phyloP scores from a whole-genome alignment of 2,113 vertebrate species.

The Polypterus senegalus region DNA sequence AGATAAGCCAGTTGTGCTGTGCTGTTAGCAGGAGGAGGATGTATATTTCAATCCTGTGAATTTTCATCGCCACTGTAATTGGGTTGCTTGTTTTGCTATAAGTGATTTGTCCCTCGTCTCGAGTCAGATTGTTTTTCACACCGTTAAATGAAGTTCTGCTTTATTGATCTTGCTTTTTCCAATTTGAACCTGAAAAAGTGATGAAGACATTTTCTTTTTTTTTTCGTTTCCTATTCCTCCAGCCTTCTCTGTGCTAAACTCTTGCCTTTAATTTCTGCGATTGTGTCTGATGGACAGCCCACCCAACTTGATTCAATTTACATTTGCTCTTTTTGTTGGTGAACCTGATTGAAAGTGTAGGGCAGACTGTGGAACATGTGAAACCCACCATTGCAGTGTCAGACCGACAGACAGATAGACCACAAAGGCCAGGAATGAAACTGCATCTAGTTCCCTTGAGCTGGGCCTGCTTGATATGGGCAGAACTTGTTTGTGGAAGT shows the following conservation, averaged over 20 bases:
- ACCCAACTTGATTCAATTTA: no score
- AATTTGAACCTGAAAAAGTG: conserved; percentile 44
- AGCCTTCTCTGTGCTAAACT: conserved; percentile 35
- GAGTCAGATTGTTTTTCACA: conserved; percentile 42
- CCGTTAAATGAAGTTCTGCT: conserved; percentile 50
- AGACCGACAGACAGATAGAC: no score
- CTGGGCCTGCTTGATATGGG: no score
- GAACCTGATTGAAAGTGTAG: no score
- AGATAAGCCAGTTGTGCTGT: neutral
- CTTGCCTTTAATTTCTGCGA: conserved; percentile 24
- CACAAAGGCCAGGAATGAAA: no score
- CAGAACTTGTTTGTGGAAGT: no score
- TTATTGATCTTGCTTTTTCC: conserved; percentile 49
- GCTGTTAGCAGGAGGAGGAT: neutral
- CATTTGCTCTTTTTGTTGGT: no score
- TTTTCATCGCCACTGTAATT: conserved; percentile 26
- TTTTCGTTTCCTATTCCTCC: conserved; percentile 34
- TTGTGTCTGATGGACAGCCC: no score
- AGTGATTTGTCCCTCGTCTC: conserved; percentile 41
- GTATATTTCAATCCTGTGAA: accelerated
- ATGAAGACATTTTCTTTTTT: conserved; percentile 47
- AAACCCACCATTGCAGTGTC: no score
- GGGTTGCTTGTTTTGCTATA: conserved; percentile 39
- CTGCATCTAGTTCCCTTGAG: no score
- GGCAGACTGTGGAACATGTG: no score